phyloP scores from a whole-genome alignment of 2,113 vertebrate genomes.

The Callocephalon fimbriatum region DNA sequence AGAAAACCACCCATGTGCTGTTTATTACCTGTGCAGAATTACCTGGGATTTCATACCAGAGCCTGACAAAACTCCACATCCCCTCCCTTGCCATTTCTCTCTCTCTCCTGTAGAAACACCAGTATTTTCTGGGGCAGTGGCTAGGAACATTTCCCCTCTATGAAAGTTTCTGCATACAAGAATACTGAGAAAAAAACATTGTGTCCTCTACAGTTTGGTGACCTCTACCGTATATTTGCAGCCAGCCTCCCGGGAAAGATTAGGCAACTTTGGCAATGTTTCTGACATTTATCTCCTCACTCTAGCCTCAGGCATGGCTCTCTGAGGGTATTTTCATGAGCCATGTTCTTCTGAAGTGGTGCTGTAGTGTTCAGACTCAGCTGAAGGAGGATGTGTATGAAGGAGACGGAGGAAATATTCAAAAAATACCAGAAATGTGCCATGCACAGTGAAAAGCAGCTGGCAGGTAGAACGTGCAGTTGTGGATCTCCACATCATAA shows the following conservation, averaged over 20 bases:
- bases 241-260: slow-evolving; percentile 11
- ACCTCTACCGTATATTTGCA: slow-evolving; percentile 35
- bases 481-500: slow-evolving; percentile 6
- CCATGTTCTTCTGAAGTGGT: slow-evolving; percentile 21
- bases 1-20: slow-evolving; percentile 34
- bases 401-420: background rate
- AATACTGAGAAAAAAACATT: slow-evolving; percentile 13
- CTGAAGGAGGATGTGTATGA: background rate
- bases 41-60: slow-evolving; percentile 30
- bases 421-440: background rate
- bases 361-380: background rate
- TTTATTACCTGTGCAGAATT: slow-evolving; percentile 60
- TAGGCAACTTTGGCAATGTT: slow-evolving; percentile 31
- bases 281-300: slow-evolving; percentile 3
- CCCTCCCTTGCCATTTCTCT: slow-evolving; percentile 18
- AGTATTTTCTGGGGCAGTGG: slow-evolving; percentile 20
- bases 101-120: slow-evolving; percentile 16
- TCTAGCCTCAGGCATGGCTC: background rate
- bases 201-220: slow-evolving; percentile 11
- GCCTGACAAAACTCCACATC: slow-evolving; percentile 21
- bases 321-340: slow-evolving; percentile 20
- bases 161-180: slow-evolving; percentile 30
- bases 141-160: slow-evolving; percentile 8
- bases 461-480: slow-evolving; percentile 33
- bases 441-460: background rate